phyloP scores from a whole-genome alignment of 2,113 vertebrate genomes.

The Phylloscopus trochilus region DNA sequence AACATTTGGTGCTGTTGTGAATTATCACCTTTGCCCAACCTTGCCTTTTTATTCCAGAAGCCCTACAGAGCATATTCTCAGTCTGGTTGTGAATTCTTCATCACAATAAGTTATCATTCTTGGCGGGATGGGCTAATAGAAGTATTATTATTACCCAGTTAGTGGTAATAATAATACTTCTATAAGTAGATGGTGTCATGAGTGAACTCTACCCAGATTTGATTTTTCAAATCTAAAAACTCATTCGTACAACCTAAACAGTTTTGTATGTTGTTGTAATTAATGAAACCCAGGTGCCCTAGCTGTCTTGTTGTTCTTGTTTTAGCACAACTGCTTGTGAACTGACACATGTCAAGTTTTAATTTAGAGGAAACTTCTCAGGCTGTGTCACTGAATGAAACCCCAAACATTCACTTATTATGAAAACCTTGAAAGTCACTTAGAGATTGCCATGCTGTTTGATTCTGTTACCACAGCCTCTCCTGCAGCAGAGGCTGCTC shows the following conservation, averaged over 20 bases:
- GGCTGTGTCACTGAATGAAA: slow-evolving; percentile 4
- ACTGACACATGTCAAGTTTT: slow-evolving; percentile 33
- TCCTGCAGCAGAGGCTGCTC: not conserved
- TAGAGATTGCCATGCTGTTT: slow-evolving; percentile 21
- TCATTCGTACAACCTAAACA: not conserved
- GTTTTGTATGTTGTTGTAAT: slow-evolving; percentile 20
- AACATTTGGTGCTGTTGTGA: not conserved
- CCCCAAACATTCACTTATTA: not conserved
- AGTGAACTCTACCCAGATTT: not conserved
- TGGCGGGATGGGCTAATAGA: not conserved
- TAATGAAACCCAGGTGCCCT: slow-evolving; percentile 26
- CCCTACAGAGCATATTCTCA: not conserved
- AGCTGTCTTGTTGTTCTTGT: slow-evolving; percentile 27
- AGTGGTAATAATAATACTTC: not conserved
- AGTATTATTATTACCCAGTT: too few species aligned
- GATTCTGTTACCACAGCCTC: slow-evolving; percentile 13
- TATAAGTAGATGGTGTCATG: not conserved
- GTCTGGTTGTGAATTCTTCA: not conserved
- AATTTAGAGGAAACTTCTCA: slow-evolving; percentile 49
- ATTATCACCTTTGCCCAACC: not conserved
- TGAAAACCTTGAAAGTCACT: slow-evolving; percentile 47
- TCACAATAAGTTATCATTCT: not conserved
- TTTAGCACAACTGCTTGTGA: not conserved
- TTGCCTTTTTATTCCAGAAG: not conserved
- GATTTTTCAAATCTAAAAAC: not conserved